Conservation (phyloP, 2,797 vertebrate species). For the Muscicapa striata region DNA sequence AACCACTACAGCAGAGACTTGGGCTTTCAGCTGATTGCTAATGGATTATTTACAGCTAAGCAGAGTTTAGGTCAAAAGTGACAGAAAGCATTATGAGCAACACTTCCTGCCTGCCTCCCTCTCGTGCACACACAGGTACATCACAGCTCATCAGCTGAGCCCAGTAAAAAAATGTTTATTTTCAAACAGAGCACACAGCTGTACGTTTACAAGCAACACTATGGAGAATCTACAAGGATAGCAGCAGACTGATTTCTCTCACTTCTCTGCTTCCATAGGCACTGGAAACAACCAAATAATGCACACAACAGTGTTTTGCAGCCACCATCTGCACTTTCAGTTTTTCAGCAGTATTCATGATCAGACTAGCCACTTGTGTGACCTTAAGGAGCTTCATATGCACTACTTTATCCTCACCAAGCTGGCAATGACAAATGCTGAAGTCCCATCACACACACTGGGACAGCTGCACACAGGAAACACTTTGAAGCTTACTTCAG, state of each 20-base stretch:
- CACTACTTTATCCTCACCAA: background rate
- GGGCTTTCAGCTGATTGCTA: background rate
- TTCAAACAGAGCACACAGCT: background rate
- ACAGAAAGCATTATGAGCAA: background rate
- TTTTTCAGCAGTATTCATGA: background rate
- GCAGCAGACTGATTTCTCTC: background rate
- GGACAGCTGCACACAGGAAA: background rate
- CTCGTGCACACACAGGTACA: background rate
- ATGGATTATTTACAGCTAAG: background rate
- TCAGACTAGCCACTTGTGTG: background rate
- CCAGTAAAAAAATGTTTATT: background rate
- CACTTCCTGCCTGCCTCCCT: background rate
- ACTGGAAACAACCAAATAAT: background rate
- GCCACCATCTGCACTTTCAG: background rate
- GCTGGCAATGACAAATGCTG: background rate
- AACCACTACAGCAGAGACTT: background rate
- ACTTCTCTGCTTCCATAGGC: background rate
- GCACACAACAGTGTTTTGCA: background rate
- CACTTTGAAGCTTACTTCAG: background rate
- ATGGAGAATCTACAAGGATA: background rate
- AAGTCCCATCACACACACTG: background rate
- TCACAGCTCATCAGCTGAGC: background rate
- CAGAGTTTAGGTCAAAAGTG: background rate
- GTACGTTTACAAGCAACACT: background rate
- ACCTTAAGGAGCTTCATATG: background rate